These are phyloP conservation scores for Taeniopygia guttata DNA, from an alignment of 2,797 vertebrate genomes.

Conservation along the genomic window DNA sequence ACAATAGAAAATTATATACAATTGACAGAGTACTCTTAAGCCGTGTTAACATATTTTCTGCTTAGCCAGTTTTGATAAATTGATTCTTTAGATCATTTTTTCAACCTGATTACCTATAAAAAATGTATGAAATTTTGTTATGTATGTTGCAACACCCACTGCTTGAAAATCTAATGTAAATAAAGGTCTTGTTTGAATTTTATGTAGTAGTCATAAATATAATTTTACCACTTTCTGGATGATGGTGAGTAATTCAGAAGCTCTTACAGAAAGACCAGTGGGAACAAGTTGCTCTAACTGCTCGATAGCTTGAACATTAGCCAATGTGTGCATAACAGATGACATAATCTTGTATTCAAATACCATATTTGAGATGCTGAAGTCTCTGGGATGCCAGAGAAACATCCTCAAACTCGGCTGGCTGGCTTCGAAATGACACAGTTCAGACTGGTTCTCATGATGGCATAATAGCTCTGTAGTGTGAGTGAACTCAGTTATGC, in stretches of 20 bases:
- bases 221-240: neutral
- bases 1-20: neutral
- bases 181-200: constrained; percentile 56
- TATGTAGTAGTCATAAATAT: constrained; percentile 11
- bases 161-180: constrained; percentile 52
- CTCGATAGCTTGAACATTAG: neutral
- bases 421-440: neutral
- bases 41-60: neutral
- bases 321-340: neutral
- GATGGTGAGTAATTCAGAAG: neutral
- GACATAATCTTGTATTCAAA: neutral
- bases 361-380: neutral
- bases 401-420: rapidly evolving
- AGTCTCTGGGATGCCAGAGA: neutral
- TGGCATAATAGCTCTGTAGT: neutral
- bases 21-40: constrained; percentile 1
- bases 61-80: constrained; percentile 42
- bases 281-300: neutral
- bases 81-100: constrained; percentile 28
- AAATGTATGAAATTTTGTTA: constrained; percentile 41
- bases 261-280: neutral
- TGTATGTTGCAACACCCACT: constrained; percentile 16
- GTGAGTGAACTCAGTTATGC: neutral
- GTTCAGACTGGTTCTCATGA: neutral
- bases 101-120: constrained; percentile 30